These are phyloP conservation scores for Uropetala carovei DNA, from an alignment of 2,888 invertebrate species.

Conservation along the genomic window DNA sequence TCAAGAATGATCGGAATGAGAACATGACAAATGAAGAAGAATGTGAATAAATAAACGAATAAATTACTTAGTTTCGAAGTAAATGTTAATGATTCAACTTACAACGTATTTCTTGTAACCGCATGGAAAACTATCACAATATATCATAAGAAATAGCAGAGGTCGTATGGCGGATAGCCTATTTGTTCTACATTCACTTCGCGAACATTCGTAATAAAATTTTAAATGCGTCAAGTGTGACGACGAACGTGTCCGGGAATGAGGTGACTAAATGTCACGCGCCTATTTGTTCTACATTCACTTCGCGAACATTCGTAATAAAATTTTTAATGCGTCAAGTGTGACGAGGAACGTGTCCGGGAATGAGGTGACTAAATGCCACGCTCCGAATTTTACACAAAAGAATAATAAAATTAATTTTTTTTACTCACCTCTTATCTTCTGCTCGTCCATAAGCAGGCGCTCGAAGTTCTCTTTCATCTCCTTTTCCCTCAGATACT, in stretches of 20 bases:
- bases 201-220: not conserved
- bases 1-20: too few relatives aligned
- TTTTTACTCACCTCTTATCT: conserved; percentile 90
- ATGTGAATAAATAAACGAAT: too few relatives aligned
- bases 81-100: too few relatives aligned
- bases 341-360: not conserved
- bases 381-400: too few relatives aligned
- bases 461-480: conserved; percentile 95
- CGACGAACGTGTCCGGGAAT: not conserved
- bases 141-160: not conserved
- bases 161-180: not conserved
- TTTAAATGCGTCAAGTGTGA: not conserved
- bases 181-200: not conserved
- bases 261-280: not conserved
- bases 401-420: too few relatives aligned
- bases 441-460: conserved; percentile 95
- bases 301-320: not conserved
- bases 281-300: not conserved
- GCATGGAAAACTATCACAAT: too few relatives aligned
- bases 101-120: too few relatives aligned
- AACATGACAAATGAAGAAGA: too few relatives aligned
- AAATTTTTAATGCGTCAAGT: not conserved
- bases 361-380: not conserved
- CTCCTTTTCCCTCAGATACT: conserved; percentile 94
- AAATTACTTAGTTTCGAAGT: too few relatives aligned